Conservation (phyloP, 2,888 invertebrate genomes). For the Sphaeridia pumilis region DNA sequence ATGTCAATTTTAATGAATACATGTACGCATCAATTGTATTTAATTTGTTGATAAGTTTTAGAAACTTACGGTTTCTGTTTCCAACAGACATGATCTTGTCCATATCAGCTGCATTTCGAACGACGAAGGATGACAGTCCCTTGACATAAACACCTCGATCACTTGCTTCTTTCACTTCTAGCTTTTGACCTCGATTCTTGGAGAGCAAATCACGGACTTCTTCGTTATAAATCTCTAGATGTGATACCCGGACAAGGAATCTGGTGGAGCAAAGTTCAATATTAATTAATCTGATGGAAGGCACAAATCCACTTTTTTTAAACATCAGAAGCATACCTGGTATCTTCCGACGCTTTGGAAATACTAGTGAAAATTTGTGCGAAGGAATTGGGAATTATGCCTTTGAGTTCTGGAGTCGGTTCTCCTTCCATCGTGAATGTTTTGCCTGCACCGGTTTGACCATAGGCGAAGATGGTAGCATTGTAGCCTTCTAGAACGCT, state of each 20-base stretch:
- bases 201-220: conserved; percentile 60
- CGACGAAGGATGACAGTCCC: conserved; percentile 59
- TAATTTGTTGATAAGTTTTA: no score
- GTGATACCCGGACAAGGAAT: conserved; percentile 63
- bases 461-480: conserved; percentile 85
- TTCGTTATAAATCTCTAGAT: conserved; percentile 75
- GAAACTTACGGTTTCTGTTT: no score
- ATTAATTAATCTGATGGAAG: no score
- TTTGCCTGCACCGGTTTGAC: conserved; percentile 85
- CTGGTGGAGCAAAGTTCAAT: no score
- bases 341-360: conserved; percentile 53
- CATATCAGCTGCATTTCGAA: conserved; percentile 66
- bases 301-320: no score
- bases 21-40: no score
- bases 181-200: conserved; percentile 46
- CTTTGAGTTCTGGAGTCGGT: conserved; percentile 45
- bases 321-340: no score
- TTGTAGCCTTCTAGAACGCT: conserved; percentile 84
- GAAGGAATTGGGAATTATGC: conserved; percentile 66
- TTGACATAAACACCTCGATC: conserved; percentile 54
- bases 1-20: no score
- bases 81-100: conserved; percentile 55
- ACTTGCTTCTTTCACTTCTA: conserved; percentile 56
- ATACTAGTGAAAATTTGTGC: conserved; percentile 82
- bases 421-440: conserved; percentile 78